Evolutionary conservation across 1,140 invertebrate species (phyloP).

Genomic region (Episyrphus balteatus): DNA sequence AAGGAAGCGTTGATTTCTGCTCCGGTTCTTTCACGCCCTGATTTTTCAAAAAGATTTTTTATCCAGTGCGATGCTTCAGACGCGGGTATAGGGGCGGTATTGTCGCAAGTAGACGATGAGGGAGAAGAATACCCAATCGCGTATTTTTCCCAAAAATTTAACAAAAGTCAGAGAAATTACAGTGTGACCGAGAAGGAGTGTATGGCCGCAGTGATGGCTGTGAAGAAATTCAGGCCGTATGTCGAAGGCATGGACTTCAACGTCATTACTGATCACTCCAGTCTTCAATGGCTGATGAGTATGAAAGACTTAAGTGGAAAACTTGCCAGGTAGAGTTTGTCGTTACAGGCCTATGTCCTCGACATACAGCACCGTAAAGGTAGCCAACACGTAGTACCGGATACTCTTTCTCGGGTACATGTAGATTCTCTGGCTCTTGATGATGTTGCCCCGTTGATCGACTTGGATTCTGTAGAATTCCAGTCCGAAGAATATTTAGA

Average conservation of each 20-base stretch:
- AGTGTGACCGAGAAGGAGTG: constrained; percentile 38
- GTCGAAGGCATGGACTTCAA: constrained; percentile 36
- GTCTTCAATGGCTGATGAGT: constrained; percentile 36
- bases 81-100: too few species aligned
- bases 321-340: constrained; percentile 36
- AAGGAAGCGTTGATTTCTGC: too few species aligned
- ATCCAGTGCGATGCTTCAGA: too few species aligned
- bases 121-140: constrained; percentile 15
- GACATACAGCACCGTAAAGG: constrained; percentile 34
- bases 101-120: constrained; percentile 14
- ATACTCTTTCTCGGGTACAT: constrained; percentile 20
- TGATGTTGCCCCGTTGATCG: too few species aligned
- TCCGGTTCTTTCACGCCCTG: too few species aligned
- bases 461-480: too few species aligned
- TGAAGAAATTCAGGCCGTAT: constrained; percentile 37
- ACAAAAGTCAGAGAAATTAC: constrained; percentile 24
- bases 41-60: too few species aligned
- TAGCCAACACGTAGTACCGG: constrained; percentile 23
- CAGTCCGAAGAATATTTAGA: too few species aligned
- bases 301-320: constrained; percentile 34
- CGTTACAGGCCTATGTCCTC: constrained; percentile 35
- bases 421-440: too few species aligned
- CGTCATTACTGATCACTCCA: constrained; percentile 40
- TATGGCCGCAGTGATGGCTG: constrained; percentile 36
- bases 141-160: constrained; percentile 15